Evolutionary conservation across 2,797 vertebrate genomes (phyloP), one percentile per base, ranked within the genome.

Genomic region (Selene dorsalis): DNA sequence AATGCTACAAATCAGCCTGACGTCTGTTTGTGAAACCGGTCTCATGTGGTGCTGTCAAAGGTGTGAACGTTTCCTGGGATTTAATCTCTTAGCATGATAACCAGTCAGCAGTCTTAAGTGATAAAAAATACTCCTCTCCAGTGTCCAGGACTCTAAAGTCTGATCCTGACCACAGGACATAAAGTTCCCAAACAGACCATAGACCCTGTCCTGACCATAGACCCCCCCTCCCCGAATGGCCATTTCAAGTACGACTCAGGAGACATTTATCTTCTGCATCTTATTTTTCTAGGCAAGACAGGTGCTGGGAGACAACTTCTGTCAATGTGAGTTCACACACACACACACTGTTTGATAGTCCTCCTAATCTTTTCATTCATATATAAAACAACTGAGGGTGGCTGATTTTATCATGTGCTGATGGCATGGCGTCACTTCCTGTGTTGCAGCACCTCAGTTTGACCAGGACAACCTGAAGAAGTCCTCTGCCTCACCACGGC

Each of bases 301-400:
- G 82, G 96, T 97, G 66, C 94, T 97, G 52, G 94, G 97, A 77
- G 96, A 97, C 89, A 94, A 88, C 91, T 95, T 93, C 84, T 95
- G 94, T 84, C 95, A 94, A 52, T 93, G 97, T 97, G 88, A 96
- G 97, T 94, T 48, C 55, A 7, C 56, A 14, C 45, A 20, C 39
- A 59, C 35, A 38, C 39, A 38, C 38, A n/a, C 28, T 8, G 32
- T 35, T 35, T 35, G 32, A 35, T 35, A 35, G 32, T 35, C 7
- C 32, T 35, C 32, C 7, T 28, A 17, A 55, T 1, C 12, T 3
- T n/a, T 20, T 14, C 11, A 2, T 10, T 10, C 16, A 32, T 24
- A 14, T 12, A 35, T 4, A 0, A 4, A 45, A 12, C 0, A 12
- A 14, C 12, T 8, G 0, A 43, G 13, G 12, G 0, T 0, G 11